Base-by-base conservation (phyloP, 2,888 invertebrate genomes). In the Ypsolopha scabrella region DNA sequence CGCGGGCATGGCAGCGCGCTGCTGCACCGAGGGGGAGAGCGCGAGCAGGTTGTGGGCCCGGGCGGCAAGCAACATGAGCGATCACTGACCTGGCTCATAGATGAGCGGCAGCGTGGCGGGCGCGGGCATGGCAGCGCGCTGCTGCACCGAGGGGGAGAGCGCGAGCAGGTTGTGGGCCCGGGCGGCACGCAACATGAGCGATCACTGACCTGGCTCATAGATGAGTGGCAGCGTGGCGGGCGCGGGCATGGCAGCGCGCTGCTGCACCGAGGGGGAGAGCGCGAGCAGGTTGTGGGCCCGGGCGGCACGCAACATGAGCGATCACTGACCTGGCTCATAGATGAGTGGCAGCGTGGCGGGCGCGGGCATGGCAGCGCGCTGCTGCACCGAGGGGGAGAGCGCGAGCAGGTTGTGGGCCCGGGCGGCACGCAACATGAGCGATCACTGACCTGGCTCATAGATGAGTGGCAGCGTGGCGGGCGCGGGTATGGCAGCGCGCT, bases 41-140 rank as follows among this genome's bases (percentile, higher is more conserved):
- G 98, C 92, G 38, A 99, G 91, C 62, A 92, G 92, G 71, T 97
- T 96, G 57, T 92, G 86, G 0, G 95, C 94, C 68, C 96, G 93
- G 0, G 98, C 96, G 48, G 98, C 89, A 44, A 99, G 88, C 46
- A 99, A 80, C 97, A 99, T 97, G 91, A 99, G 96, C 0, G 99
- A 99, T n/a, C n/a, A n/a, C n/a, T n/a, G n/a, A n/a, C n/a, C n/a
- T n/a, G n/a, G n/a, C n/a, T 99, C 99, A 87, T 99, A 89, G 56
- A 98, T 97, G 36, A 99, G 88, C 0, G 98, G 95, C 38, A 99
- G 82, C 67, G 92, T 93, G 73, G 97, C 97, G 0, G 97, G 97
- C 0, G 97, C 96, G 46, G 90, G 88, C 96, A 97, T 97, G 38
- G 90, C 88, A 0, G 96, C 95, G 54, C 98, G 87, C 74, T 99